A percentile compares a stretch with the other conserved stretches of the same genome.
These are phyloP conservation scores for Anguilla japonica DNA, from an alignment of 2,113 vertebrate genomes.

Conservation along the genomic window DNA sequence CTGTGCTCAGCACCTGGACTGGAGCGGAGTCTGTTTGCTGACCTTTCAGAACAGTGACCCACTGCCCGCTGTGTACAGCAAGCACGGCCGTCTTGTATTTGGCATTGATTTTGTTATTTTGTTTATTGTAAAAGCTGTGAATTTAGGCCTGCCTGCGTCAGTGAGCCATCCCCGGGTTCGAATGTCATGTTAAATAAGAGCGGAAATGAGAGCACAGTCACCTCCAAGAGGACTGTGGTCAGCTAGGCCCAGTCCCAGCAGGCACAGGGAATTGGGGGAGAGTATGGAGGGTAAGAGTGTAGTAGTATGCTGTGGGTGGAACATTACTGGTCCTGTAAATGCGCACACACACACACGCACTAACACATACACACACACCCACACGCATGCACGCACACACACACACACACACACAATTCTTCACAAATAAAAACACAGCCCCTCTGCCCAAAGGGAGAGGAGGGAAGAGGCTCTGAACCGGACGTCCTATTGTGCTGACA, in stretches of 20 bases:
- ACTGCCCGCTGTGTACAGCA: too few relatives aligned
- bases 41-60: background rate
- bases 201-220: too few relatives aligned
- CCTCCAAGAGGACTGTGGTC: background rate
- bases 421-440: background rate
- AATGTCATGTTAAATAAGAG: background rate
- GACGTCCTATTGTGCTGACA: constrained; percentile 34
- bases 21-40: too few relatives aligned
- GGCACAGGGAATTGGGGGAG: too few relatives aligned
- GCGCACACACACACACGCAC: background rate
- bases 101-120: too few relatives aligned
- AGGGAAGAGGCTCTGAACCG: background rate
- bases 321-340: too few relatives aligned
- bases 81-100: too few relatives aligned
- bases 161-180: background rate
- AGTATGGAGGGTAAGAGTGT: too few relatives aligned
- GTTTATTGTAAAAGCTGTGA: background rate
- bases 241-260: background rate
- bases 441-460: background rate
- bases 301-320: too few relatives aligned
- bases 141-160: background rate
- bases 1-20: background rate
- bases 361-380: background rate
- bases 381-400: background rate
- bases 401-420: background rate